Evolutionary conservation across 2,888 invertebrate genomes (phyloP), one percentile per base, ranked within the genome.

Genomic region (Orchesella flavescens): DNA sequence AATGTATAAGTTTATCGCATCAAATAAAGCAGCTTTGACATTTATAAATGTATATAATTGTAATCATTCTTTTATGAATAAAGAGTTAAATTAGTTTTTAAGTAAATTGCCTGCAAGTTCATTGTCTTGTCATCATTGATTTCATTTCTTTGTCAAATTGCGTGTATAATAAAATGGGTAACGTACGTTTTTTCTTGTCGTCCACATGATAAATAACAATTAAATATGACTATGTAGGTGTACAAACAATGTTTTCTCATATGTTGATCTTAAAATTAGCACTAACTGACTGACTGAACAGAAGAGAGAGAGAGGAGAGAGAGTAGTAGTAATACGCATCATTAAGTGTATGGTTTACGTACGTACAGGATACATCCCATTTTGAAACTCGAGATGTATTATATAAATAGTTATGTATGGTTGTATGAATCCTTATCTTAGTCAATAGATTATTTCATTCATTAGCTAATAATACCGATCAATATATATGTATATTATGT

Each of bases 251-350:
- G 43, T 9, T 19, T 10, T 12, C 13, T 19, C 63, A 23, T 65
- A 21, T 68, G 68, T 68, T n/a, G 43, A 34, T 34, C 57, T 65
- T 65, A 65, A 65, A 65, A 59, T 77, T 61, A 77, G 69, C 73
- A 72, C 79, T 79, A 72, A 79, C 79, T 68, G 76, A 43, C 74
- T 74, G 72, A 73, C 65, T 72, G 65, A 79, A 77, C 69, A 77
- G 44, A 77, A 77, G 55, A 53, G 46, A 55, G 24, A 57, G 17
- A 10, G 57, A 17, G n/a, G 19, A 57, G 57, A 53, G 53, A 53
- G 53, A 53, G n/a, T 53, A 53, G n/a, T n/a, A 53, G 15, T 53
- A n/a, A 53, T 53, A 53, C 13, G 53, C n/a, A 53, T 53, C 34
- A 2, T 34, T 34, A 34, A 4, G 34, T 34, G 7, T 34, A 34